Conservation (phyloP, 2,888 invertebrate species). For the Piscicola geometra region DNA sequence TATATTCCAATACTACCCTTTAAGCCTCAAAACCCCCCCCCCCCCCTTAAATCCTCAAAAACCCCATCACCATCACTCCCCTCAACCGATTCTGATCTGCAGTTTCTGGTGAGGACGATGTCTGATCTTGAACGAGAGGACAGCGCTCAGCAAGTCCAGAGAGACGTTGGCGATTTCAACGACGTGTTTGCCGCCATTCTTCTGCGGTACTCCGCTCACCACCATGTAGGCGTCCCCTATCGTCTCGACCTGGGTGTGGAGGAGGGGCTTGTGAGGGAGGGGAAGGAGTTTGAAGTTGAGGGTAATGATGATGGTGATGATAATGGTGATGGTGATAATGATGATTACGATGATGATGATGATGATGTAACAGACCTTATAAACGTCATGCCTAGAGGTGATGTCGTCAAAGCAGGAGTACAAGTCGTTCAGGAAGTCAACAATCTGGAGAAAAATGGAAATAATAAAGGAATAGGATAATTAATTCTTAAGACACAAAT, state of each 20-base stretch:
- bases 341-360: neutral
- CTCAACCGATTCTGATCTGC: constrained; percentile 49
- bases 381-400: constrained; percentile 51
- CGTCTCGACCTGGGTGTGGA: constrained; percentile 32
- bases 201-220: constrained; percentile 50
- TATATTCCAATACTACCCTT: no score
- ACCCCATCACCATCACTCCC: neutral
- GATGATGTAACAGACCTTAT: constrained; percentile 41
- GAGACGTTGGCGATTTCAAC: constrained; percentile 54
- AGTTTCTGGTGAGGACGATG: constrained; percentile 50
- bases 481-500: no score
- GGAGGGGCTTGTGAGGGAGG: no score
- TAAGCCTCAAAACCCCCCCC: no score
- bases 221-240: constrained; percentile 52
- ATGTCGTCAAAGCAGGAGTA: constrained; percentile 54
- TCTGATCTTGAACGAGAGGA: constrained; percentile 56
- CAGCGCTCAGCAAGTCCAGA: constrained; percentile 50
- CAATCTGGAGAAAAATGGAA: constrained; percentile 47
- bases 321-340: neutral
- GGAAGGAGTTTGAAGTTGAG: no score
- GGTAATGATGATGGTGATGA: no score
- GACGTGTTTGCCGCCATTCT: constrained; percentile 50
- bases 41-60: no score
- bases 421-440: constrained; percentile 52
- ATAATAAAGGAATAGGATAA: no score